Base-by-base conservation (phyloP, 2,888 invertebrate genomes). In the Pyrgus malvae region DNA sequence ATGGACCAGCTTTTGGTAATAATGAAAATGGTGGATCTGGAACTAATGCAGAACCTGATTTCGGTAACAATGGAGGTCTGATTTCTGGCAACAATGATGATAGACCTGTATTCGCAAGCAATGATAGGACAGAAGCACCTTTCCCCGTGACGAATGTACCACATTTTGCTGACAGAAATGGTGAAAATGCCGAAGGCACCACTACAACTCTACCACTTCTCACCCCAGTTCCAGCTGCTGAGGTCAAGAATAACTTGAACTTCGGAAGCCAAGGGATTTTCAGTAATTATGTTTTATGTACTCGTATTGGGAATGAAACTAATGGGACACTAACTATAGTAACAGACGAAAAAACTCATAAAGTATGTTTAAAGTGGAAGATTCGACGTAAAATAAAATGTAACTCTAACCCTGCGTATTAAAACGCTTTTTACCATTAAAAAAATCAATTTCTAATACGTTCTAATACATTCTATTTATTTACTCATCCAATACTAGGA, bases 221-320 rank as follows among this genome's bases (percentile, higher is more conserved):
- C 11, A 73, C 74, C 0, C 74, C 76, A 5, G 74, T 71, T 4
- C 74, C 74, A 1, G 50, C 59, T 1, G 63, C 67, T 0, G 70
- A 62, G 33, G 57, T 64, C 3, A 68, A 69, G 23, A 66, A 70
- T 57, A 72, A 37, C 17, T 5, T 71, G 57, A 72, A 72, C 61
- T 70, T 72, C 35, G 72, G 67, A 25, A 25, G 65, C 1, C 57
- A 64, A 21, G 70, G 67, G 60, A 17, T 66, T 21, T 74, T 74
- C 70, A 57, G 77, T 78, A 78, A 74, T 64, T 49, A 41, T 38
- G 33, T 46, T 59, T 45, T 19, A 31, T 48, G n/a, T 49, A 33
- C 27, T 37, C 4, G n/a, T 51, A 46, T 27, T 44, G 41, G 23
- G 37, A 16, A 50, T 27, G 27, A 12, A 17, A 35, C 3, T 27